Evolutionary conservation across 2,797 vertebrate genomes (phyloP), one percentile per base, ranked within the genome.

Genomic region (Xerus rutilus): DNA sequence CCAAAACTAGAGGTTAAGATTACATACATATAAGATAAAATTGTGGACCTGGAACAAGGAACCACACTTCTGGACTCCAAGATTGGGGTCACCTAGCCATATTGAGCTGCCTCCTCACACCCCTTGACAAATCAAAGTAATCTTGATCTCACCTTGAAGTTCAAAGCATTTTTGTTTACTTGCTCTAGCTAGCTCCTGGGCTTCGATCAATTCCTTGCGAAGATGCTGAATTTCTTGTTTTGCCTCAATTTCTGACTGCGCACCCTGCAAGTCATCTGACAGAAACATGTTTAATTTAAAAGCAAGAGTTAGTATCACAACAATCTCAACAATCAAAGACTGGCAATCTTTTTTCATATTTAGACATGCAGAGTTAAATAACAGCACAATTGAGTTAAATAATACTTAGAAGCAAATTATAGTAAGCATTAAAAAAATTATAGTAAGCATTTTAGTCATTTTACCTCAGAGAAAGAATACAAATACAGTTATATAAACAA

Each of bases 161-260:
- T 99, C 99, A 98, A 99, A 99, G 98, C 99, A 99, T 98, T 99
- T 99, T 98, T 99, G 99, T 98, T 99, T 99, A 98, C 99, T 99
- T 74, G 99, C 98, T 98, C 99, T 99, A 98, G 99, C 99, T 98
- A 99, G 98, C 85, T 99, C 99, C 98, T 99, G 99, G 96, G 99
- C 99, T 98, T 99, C 99, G 94, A 99, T 98, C 95, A 99, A 98
- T 96, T 99, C 99, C 97, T 99, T 99, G 98, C 99, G 99, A 97
- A 99, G 99, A 47, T 99, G 99, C 96, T 99, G 99, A 98, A 99
- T 99, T 98, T 99, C 99, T 98, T 99, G 99, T 97, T 99, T 99
- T 83, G 99, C 98, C 98, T 99, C 99, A 97, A 99, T 98, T 98
- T 99, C 99, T 96, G 99, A 99, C 96, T 99, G 99, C 57, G 99